These are phyloP conservation scores for Napeogenes inachia DNA, from an alignment of 2,888 invertebrate genomes.

Conservation along the genomic window DNA sequence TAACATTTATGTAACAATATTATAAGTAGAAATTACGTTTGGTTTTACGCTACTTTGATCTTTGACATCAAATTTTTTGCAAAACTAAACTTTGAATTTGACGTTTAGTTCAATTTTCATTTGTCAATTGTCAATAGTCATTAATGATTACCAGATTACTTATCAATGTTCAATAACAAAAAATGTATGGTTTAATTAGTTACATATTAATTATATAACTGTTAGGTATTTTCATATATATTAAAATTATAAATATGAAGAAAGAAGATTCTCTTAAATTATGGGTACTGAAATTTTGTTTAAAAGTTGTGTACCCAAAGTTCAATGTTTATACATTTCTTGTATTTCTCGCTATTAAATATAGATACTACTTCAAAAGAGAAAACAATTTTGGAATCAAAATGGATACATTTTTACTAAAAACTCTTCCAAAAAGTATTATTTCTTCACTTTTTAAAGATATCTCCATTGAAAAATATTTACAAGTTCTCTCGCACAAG, in stretches of 20 bases:
- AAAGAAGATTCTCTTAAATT: constrained; percentile 49
- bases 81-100: background rate
- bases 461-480: constrained; percentile 44
- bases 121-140: constrained; percentile 1
- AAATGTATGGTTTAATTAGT: background rate
- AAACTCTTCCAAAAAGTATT: constrained; percentile 48
- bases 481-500: constrained; percentile 53
- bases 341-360: constrained; percentile 65
- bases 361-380: constrained; percentile 51
- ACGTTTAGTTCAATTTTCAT: background rate
- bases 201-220: background rate
- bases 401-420: constrained; percentile 53
- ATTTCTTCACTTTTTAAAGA: constrained; percentile 45
- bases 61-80: too few species aligned
- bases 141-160: constrained; percentile 8
- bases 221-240: too few species aligned
- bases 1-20: too few species aligned
- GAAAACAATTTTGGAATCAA: constrained; percentile 32
- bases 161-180: constrained; percentile 15
- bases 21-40: background rate
- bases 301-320: constrained; percentile 70
- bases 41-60: background rate
- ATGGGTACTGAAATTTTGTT: constrained; percentile 69
- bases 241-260: constrained; percentile 44
- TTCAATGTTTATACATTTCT: constrained; percentile 64